Conservation (phyloP, 2,113 vertebrate species). For the Rutilus rutilus region DNA sequence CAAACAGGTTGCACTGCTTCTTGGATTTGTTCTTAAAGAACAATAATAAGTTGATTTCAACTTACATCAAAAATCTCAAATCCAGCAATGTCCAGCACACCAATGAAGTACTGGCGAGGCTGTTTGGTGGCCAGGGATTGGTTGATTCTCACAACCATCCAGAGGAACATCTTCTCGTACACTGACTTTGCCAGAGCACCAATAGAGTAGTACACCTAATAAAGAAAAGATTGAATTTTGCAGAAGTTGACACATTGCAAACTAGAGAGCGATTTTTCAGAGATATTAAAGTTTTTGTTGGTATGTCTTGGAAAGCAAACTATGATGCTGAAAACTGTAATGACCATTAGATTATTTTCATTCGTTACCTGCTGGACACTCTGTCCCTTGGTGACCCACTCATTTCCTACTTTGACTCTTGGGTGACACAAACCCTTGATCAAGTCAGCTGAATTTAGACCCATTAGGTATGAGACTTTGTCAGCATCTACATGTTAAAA, state of each 20-base stretch:
- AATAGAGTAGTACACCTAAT: slow-evolving; percentile 76
- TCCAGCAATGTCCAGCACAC: slow-evolving; percentile 86
- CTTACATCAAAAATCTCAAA: slow-evolving; percentile 83
- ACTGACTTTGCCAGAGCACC: slow-evolving; percentile 86
- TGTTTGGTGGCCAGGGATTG: slow-evolving; percentile 82
- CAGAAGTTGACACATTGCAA: background rate
- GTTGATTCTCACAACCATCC: slow-evolving; percentile 85
- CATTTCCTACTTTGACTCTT: slow-evolving; percentile 60
- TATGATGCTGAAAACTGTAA: background rate
- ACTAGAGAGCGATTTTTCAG: background rate
- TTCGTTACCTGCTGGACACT: slow-evolving; percentile 50
- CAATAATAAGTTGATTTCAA: slow-evolving; percentile 56
- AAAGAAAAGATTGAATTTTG: background rate
- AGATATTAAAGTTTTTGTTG: background rate
- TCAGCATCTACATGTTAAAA: slow-evolving; percentile 48
- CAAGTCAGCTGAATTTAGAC: slow-evolving; percentile 57
- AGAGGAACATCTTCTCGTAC: slow-evolving; percentile 88
- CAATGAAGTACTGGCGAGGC: slow-evolving; percentile 87
- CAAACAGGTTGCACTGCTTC: background rate
- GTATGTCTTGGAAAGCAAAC: background rate
- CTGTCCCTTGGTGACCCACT: slow-evolving; percentile 58
- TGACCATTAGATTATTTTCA: background rate
- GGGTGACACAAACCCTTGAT: slow-evolving; percentile 57
- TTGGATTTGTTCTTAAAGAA: background rate
- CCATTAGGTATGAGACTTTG: slow-evolving; percentile 56